phyloP scores from a whole-genome alignment of 2,888 invertebrate genomes.

The Galeruca laticollis region DNA sequence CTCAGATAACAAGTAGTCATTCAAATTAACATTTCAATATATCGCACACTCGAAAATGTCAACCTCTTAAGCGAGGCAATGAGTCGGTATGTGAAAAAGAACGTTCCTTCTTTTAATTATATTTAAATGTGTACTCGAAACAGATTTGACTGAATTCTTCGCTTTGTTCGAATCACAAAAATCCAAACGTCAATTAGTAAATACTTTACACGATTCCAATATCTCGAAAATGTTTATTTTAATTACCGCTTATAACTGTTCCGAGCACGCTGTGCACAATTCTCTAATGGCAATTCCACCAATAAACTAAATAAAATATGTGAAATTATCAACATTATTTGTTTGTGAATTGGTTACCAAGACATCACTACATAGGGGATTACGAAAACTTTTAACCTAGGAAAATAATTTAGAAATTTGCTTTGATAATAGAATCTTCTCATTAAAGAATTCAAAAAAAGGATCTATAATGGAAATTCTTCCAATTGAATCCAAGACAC shows the following conservation, averaged over 20 bases:
- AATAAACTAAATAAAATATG: background rate
- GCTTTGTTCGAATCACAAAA: conserved; percentile 10
- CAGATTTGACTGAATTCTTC: conserved; percentile 28
- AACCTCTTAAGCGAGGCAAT: conserved; percentile 35
- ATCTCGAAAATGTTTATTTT: background rate
- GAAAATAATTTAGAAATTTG: too few relatives aligned
- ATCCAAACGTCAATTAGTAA: conserved; percentile 1
- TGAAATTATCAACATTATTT: background rate
- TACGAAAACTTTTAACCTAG: too few relatives aligned
- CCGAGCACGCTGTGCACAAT: background rate
- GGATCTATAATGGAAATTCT: too few relatives aligned
- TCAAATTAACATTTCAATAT: conserved; percentile 52
- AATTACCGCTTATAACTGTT: conserved; percentile 1
- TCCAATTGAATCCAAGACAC: too few relatives aligned
- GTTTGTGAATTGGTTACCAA: background rate
- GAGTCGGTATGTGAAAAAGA: conserved; percentile 27
- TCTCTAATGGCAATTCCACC: background rate
- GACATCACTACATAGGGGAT: too few relatives aligned
- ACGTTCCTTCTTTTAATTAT: conserved; percentile 30
- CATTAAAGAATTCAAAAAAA: too few relatives aligned
- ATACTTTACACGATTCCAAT: conserved; percentile 4
- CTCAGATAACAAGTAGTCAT: conserved; percentile 46
- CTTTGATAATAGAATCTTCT: too few relatives aligned
- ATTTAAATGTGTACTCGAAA: conserved; percentile 34
- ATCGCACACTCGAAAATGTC: conserved; percentile 45